Evolutionary conservation across 2,113 vertebrate genomes (phyloP).

Genomic region (Epinephelus cyanopodus): DNA sequence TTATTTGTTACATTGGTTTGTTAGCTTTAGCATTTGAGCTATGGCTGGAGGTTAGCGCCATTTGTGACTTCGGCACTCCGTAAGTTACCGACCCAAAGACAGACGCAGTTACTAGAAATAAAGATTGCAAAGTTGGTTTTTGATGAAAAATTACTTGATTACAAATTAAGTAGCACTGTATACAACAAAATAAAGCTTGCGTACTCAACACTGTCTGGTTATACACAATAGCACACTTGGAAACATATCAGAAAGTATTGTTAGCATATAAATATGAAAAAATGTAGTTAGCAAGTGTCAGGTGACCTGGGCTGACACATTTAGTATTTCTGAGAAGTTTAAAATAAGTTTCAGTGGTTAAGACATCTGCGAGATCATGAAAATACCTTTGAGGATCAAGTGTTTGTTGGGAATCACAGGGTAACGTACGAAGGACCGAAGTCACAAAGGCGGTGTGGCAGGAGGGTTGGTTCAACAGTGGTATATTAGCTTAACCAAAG

Average conservation of each 20-base stretch:
- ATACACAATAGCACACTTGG: background rate
- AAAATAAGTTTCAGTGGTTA: background rate
- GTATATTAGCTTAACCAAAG: conserved; percentile 19
- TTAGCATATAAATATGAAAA: too few species aligned
- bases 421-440: background rate
- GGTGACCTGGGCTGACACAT: background rate
- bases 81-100: background rate
- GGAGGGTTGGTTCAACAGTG: conserved; percentile 11
- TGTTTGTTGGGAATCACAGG: background rate
- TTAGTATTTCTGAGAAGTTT: background rate
- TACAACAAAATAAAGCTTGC: background rate
- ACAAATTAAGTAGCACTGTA: background rate
- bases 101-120: background rate
- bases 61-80: conserved; percentile 10
- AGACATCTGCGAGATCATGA: background rate
- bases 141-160: too few species aligned
- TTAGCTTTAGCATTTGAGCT: conserved; percentile 30
- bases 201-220: background rate
- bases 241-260: too few species aligned
- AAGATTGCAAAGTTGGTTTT: background rate
- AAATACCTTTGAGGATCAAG: background rate
- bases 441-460: conserved; percentile 5
- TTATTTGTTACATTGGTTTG: conserved; percentile 14
- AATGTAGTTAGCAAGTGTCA: background rate
- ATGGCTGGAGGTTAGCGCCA: conserved; percentile 5